Evolutionary conservation across 2,113 vertebrate species (phyloP).

Genomic region (Arothron firmamentum): DNA sequence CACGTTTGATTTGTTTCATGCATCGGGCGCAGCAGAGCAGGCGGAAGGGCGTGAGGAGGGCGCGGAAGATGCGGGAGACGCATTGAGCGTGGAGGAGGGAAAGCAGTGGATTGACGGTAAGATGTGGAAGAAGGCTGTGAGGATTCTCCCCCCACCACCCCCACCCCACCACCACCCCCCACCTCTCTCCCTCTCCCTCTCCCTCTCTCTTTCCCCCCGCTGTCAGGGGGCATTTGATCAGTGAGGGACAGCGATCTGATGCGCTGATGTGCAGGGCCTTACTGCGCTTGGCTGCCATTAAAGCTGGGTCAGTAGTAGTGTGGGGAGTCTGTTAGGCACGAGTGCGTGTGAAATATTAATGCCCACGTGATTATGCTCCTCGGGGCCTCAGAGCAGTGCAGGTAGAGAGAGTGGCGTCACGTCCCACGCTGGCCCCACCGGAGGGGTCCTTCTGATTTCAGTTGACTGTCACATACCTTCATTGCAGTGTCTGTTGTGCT

Average conservation of each 20-base stretch:
- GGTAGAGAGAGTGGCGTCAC: slow-evolving; percentile 30
- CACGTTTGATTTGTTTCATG: slow-evolving; percentile 42
- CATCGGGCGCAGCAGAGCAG: slow-evolving; percentile 35
- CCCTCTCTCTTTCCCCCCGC: slow-evolving; percentile 25
- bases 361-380: slow-evolving; percentile 38
- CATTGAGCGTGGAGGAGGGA: slow-evolving; percentile 64
- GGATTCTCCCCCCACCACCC: slow-evolving; percentile 56
- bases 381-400: slow-evolving; percentile 13
- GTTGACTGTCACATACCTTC: slow-evolving; percentile 18
- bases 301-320: slow-evolving; percentile 52
- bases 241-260: slow-evolving; percentile 35
- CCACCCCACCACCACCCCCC: slow-evolving; percentile 11
- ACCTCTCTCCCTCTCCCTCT: slow-evolving; percentile 4
- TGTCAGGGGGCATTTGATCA: slow-evolving; percentile 51
- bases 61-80: slow-evolving; percentile 68
- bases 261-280: slow-evolving; percentile 19
- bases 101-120: slow-evolving; percentile 70
- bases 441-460: slow-evolving; percentile 12
- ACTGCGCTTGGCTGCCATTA: slow-evolving; percentile 33
- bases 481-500: slow-evolving; percentile 30
- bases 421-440: slow-evolving; percentile 17
- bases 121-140: slow-evolving; percentile 60
- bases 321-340: slow-evolving; percentile 14
- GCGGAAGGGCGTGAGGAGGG: slow-evolving; percentile 46
- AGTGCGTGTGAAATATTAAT: slow-evolving; percentile 63